Base-by-base conservation (phyloP, 2,797 vertebrate genomes). In the Hemitrygon akajei region DNA sequence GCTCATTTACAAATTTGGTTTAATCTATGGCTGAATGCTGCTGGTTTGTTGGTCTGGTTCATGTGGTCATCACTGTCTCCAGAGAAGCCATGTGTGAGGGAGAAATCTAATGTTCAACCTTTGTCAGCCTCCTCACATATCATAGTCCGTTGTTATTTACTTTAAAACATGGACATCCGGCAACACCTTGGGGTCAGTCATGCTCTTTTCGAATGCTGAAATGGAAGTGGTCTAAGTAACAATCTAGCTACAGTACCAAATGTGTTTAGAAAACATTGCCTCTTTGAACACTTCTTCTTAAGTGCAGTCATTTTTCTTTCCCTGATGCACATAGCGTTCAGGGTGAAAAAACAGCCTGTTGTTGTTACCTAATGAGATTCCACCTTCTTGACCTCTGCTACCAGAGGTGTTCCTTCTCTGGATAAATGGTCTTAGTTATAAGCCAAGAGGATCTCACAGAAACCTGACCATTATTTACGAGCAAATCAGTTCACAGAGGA, bases 161-260 rank as follows among this genome's bases (percentile, higher is more conserved):
- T 75, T 75, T 75, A 75, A 93, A 93, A 25, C 76, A 71, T 75
- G 91, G 71, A 73, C 47, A 93, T 93, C 37, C 47, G 71, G 91
- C 27, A 56, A 93, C 91, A 93, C 91, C 91, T 93, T 93, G 25
- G 40, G 71, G 91, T 93, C 91, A 93, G 40, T 93, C 71, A 93
- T 76, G 71, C 56, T 75, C 91, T 93, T 86, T 60, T 7, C 82
- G 58, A 47, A 86, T 86, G 47, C 60, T 58, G 56, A 27, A 86
- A 86, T 30, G 25, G 4, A 86, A 86, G 56, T 58, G 82, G 7
- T 58, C 12, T 93, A 71, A 93, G 91, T 71, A 93, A 93, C 40
- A 93, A 75, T 93, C 71, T 71, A 93, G 89, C 71, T 93, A 56
- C 71, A 73, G 27, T 93, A 73, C 40, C 5, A 20, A 14, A 73